Evolutionary conservation across 2,113 vertebrate species (phyloP), one percentile per base, ranked within the genome.

Genomic region (Oostethus manadensis): DNA sequence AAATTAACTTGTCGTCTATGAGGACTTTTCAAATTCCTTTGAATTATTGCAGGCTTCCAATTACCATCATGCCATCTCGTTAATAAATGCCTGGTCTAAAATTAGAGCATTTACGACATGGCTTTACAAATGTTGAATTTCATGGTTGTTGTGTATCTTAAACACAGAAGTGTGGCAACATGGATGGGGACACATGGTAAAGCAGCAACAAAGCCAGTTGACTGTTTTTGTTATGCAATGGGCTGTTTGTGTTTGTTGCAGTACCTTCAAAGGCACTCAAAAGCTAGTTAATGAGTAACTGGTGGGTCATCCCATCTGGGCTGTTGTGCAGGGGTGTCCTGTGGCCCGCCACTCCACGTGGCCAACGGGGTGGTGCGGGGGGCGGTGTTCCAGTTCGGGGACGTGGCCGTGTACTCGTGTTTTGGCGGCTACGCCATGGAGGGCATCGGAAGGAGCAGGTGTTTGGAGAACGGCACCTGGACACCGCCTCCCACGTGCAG

Each of bases 381-480:
- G 56, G 76, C 88, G 0, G 89, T 89, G 84, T 94, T 96, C 83
- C 94, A 94, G 67, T 95, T 93, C 43, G 95, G 96, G 77, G 97
- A 98, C 80, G 83, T 94, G 89, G 81, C 93, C 60, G 93, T 86
- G 71, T 98, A 98, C 79, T 95, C 96, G 0, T 99, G 96, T 86
- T 98, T 93, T 78, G 91, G 91, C 66, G 96, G 96, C 55, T 98
- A 94, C 79, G 86, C 91, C 92, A 87, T 98, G 87, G 93, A 95
- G 64, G 95, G 96, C 21, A 81, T 91, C 21, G 87, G 94, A 65
- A 82, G 92, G 65, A 97, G 93, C 78, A 65, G 94, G 81, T 99
- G 96, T 82, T 81, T 96, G 70, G 93, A 96, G 88, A 96, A 96
- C 68, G 90, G 94, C 84, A 95, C 93, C 7, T 98, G 96, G 97